Conservation (phyloP, 2,888 invertebrate species). For the Tiliacea citrago region DNA sequence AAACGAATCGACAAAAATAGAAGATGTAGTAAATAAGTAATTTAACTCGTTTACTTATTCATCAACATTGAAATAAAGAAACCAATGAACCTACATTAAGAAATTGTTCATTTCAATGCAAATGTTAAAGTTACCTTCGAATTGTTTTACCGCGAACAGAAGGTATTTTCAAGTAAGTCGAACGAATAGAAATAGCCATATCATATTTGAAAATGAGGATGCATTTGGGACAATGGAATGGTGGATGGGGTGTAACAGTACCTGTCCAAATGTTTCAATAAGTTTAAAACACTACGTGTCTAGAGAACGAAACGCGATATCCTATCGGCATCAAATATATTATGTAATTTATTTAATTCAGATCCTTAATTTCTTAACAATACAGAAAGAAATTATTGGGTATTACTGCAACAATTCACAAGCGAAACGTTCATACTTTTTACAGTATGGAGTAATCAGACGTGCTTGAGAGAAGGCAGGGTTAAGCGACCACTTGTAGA, state of each 20-base stretch:
- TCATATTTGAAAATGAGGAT: background rate
- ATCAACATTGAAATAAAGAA: too few relatives aligned
- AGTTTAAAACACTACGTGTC: background rate
- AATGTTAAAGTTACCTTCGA: background rate
- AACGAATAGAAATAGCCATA: background rate
- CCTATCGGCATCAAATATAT: too few relatives aligned
- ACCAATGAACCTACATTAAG: too few relatives aligned
- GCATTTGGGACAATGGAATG: slow-evolving; percentile 2
- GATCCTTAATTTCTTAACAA: background rate
- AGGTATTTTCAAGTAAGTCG: background rate
- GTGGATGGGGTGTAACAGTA: background rate
- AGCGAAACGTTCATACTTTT: slow-evolving; percentile 7
- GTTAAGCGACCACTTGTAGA: slow-evolving; percentile 52
- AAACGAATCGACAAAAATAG: too few relatives aligned
- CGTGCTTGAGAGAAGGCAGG: slow-evolving; percentile 29
- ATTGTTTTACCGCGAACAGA: background rate
- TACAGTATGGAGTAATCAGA: slow-evolving; percentile 27
- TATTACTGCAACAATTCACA: background rate
- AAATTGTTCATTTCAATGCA: too few relatives aligned
- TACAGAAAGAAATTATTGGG: background rate
- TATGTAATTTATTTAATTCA: background rate
- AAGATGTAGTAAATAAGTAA: too few relatives aligned
- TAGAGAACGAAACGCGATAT: background rate
- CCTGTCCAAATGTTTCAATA: slow-evolving; percentile 4
- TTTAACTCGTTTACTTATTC: too few relatives aligned